Evolutionary conservation across 2,888 invertebrate species (phyloP), one percentile per base, ranked within the genome.

Genomic region (Diaperis boleti): DNA sequence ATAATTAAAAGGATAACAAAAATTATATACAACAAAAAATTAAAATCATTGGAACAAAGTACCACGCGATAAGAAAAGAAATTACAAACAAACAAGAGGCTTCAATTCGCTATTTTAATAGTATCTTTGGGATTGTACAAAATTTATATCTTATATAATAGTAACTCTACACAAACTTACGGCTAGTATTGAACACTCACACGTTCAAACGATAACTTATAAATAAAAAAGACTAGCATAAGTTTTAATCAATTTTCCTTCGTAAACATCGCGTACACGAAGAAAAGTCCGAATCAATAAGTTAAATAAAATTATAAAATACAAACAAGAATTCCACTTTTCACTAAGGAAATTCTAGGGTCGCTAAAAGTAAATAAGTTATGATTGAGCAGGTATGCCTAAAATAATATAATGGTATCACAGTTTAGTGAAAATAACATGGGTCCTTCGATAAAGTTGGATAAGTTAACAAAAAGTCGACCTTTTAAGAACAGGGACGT

Each of bases 51-150:
- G 33, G 60, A 61, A 64, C 67, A 62, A 63, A 33, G 33, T 33
- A 66, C 42, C 49, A 67, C 54, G 50, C 64, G 17, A 66, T 55
- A 62, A 59, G 39, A 67, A 73, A 71, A 74, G 73, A 60, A 45
- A 54, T 47, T 55, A 39, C 47, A 50, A 50, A 45, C 45, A 54
- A 52, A 47, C 29, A 29, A 29, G 14, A 37, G 15, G 22, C 18
- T 31, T 56, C 45, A 20, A 65, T 37, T 59, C 55, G 49, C 60
- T 52, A 65, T 57, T 59, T 61, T 49, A 59, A 50, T 65, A 52
- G 66, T 76, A 78, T 80, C 80, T 80, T 81, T 80, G 81, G 55
- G 81, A 78, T 80, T 78, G 79, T 80, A 81, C 77, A 80, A 81
- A 81, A 81, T 76, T 73, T 76, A 76, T 74, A 72, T 74, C 72